Base-by-base conservation (phyloP, 2,888 invertebrate genomes). In the Byasa hedistus region DNA sequence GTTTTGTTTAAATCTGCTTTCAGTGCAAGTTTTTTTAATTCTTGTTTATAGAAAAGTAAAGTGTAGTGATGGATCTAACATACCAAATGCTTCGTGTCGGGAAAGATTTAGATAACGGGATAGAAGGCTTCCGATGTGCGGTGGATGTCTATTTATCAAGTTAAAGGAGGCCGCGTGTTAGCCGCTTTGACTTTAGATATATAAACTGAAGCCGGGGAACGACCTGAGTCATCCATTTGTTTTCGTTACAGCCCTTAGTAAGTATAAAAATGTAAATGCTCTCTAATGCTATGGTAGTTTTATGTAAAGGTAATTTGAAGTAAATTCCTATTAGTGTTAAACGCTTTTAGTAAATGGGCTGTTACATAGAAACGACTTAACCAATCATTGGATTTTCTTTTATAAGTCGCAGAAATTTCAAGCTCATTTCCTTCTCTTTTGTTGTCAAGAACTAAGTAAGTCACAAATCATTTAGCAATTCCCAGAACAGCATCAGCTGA, bases 141-240 rank as follows among this genome's bases (percentile, higher is more conserved):
- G n/a, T 10, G 44, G 48, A 56, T 58, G 44, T 58, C 61, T 36
- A 66, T 66, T 66, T 55, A 66, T 66, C 63, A 66, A 65, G 65
- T 60, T 48, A 32, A 23, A 54, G 55, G 54, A 57, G 54, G 54
- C 32, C 57, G 39, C 57, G 27, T 62, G 61, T 62, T 66, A 36
- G 52, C 54, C 57, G 32, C 39, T 54, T 5, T 52, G 56, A 51
- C 55, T 51, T 24, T 48, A 57, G 44, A 62, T 62, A 21, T 56
- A 66, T 66, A 66, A 63, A 66, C 63, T 59, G 52, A 54, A 12
- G 23, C 21, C 32, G 0, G 21, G n/a, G 23, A 48, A 51, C 36
- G 48, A 23, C 55, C 48, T 24, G 48, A 39, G 58, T 58, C 57
- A 56, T 22, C 55, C 66, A 63, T 67, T 67, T 55, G 56, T 60